Conservation (phyloP, 2,113 vertebrate genomes). For the Phoenicopterus ruber region DNA sequence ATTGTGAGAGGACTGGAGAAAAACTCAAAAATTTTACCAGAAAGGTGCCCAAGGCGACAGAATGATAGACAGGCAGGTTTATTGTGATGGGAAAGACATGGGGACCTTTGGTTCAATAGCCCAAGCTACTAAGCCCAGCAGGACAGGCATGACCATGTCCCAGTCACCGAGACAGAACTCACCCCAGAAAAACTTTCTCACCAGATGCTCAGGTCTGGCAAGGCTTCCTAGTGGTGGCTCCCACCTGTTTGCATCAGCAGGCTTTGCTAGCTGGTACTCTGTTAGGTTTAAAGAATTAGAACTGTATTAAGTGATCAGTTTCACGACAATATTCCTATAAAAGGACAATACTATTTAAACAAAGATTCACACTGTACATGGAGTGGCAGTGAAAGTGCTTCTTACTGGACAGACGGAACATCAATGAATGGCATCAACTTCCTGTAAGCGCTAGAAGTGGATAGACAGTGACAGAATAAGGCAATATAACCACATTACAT, state of each 20-base stretch:
- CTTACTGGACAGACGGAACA: not conserved
- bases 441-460: not conserved
- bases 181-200: conserved; percentile 91
- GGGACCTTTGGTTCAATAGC: not conserved
- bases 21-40: not conserved
- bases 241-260: conserved; percentile 84
- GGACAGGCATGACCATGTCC: not conserved
- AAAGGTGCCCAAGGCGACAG: not conserved
- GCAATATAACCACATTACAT: not conserved
- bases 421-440: not conserved
- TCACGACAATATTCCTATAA: not conserved
- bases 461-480: not conserved
- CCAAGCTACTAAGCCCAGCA: not conserved
- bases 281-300: conserved; percentile 12
- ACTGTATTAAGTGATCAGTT: not conserved
- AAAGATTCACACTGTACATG: not conserved
- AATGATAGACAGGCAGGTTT: not conserved
- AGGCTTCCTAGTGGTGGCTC: conserved; percentile 89
- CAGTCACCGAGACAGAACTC: not conserved
- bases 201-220: conserved; percentile 81
- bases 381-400: not conserved
- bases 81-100: not conserved
- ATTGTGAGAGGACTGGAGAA: not conserved
- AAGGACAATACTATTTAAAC: not conserved
- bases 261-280: conserved; percentile 85